phyloP scores from a whole-genome alignment of 2,888 invertebrate species.

The Tetragnatha montana region DNA sequence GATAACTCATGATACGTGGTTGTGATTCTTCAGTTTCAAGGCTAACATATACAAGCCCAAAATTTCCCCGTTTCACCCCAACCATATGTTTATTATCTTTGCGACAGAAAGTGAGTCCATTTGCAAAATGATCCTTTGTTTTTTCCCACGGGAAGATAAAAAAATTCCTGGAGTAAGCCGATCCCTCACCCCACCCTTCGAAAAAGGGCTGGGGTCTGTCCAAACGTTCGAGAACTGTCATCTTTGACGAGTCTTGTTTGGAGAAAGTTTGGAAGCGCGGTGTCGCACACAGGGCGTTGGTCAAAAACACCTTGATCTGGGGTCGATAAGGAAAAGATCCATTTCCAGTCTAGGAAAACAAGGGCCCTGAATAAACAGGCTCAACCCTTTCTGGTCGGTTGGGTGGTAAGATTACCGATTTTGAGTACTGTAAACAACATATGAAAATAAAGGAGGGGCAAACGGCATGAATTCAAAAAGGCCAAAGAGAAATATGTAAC shows the following conservation, averaged over 20 bases:
- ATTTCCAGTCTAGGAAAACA: conserved; percentile 25
- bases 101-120: not conserved
- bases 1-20: no score
- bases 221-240: conserved; percentile 43
- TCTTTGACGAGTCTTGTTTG: conserved; percentile 28
- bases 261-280: conserved; percentile 18
- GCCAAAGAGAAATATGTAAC: not conserved
- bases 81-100: not conserved
- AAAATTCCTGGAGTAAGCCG: conserved; percentile 27
- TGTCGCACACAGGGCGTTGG: conserved; percentile 40
- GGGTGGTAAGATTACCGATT: no score
- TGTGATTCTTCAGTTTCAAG: no score
- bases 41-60: no score
- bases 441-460: not conserved
- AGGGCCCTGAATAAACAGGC: conserved; percentile 19
- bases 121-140: not conserved
- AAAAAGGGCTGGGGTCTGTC: conserved; percentile 21
- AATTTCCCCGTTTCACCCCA: not conserved
- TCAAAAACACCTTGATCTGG: conserved; percentile 24
- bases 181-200: conserved; percentile 12
- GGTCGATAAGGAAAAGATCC: conserved; percentile 12
- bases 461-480: not conserved
- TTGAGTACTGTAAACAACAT: not conserved
- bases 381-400: not conserved
- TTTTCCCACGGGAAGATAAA: conserved; percentile 61